phyloP scores from a whole-genome alignment of 64 coral and sea anemone species.

The Acropora yongei region DNA sequence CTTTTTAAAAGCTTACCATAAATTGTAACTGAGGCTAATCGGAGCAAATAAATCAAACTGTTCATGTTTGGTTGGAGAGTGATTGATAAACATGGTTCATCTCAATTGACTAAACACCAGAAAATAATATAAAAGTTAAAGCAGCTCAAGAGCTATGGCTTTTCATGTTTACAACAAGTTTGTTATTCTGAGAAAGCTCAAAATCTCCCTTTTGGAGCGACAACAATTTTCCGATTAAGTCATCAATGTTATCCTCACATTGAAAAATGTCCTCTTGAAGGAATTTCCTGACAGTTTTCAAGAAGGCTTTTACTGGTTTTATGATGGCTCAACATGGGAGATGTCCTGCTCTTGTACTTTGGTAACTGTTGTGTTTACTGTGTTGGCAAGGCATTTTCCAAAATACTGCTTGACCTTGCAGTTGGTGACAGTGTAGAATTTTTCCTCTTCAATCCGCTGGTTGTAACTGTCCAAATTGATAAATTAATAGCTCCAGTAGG shows the following conservation, averaged over 20 bases:
- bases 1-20: neutral
- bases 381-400: too few species aligned
- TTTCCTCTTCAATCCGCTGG: neutral
- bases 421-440: neutral
- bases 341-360: too few species aligned
- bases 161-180: conserved; percentile 52
- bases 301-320: conserved; percentile 29
- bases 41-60: neutral
- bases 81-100: neutral
- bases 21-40: neutral
- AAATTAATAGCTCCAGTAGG: neutral
- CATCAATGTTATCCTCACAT: conserved; percentile 24
- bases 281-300: conserved; percentile 17
- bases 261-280: conserved; percentile 38
- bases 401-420: too few species aligned
- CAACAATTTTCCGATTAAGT: conserved; percentile 39
- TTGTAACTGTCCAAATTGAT: neutral
- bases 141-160: conserved; percentile 17
- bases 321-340: too few species aligned
- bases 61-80: neutral
- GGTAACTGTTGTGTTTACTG: too few species aligned
- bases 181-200: conserved; percentile 51
- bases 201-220: conserved; percentile 46
- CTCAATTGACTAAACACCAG: neutral
- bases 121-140: neutral